A percentile compares a stretch with the other conserved stretches of the same genome.
Conservation (phyloP, 2,888 invertebrate species). For the Mythimna pallens region DNA sequence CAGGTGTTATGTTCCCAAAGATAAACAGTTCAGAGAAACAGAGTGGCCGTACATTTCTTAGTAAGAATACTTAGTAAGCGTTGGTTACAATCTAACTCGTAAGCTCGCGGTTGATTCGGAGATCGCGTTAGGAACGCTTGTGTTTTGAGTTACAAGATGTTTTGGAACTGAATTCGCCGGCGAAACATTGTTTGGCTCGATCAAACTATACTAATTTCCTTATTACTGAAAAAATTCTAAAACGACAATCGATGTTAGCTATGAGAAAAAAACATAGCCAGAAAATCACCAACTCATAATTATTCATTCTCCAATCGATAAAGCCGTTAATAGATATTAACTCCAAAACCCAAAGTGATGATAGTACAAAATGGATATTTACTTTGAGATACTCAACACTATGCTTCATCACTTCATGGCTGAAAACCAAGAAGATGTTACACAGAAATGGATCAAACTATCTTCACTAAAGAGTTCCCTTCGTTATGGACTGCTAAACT, state of each 20-base stretch:
- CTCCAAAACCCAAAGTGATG: conserved; percentile 14
- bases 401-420: conserved; percentile 70
- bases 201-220: too few species aligned
- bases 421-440: conserved; percentile 65
- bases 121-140: conserved; percentile 44
- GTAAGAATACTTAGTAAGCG: conserved; percentile 76
- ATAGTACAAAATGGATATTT: conserved; percentile 67
- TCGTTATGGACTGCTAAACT: conserved; percentile 72
- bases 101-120: conserved; percentile 55
- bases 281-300: conserved; percentile 4
- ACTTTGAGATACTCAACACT: conserved; percentile 65
- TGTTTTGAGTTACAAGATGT: conserved; percentile 51
- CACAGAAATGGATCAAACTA: conserved; percentile 81
- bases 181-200: conserved; percentile 23
- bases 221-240: background rate
- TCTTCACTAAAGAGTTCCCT: conserved; percentile 77
- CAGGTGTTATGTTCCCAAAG: conserved; percentile 78
- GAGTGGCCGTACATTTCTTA: conserved; percentile 39
- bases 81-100: conserved; percentile 55
- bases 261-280: too few species aligned
- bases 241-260: too few species aligned
- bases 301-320: too few species aligned
- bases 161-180: conserved; percentile 24
- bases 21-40: conserved; percentile 79
- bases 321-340: background rate